Percentiles rank a stretch among this genome's conserved stretches.
phyloP scores from a whole-genome alignment of 2,888 invertebrate species.

The Sphinx pinastri region DNA sequence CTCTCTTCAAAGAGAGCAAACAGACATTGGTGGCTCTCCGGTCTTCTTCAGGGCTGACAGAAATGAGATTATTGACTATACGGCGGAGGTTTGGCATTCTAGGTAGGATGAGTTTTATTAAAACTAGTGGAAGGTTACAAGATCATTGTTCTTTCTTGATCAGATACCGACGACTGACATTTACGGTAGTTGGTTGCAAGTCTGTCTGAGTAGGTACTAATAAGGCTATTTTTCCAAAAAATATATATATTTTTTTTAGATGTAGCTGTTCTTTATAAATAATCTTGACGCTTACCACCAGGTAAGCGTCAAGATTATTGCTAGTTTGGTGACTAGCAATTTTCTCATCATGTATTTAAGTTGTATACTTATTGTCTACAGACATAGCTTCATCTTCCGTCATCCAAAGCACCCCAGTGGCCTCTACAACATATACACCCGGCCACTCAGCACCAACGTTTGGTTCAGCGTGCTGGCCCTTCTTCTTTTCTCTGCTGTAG shows the following conservation, averaged over 20 bases:
- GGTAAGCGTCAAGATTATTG: no score
- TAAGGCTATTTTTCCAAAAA: no score
- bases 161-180: neutral
- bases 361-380: conserved; percentile 49
- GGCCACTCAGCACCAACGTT: conserved; percentile 84
- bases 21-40: conserved; percentile 88
- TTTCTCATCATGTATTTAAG: no score
- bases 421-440: conserved; percentile 85
- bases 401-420: conserved; percentile 85
- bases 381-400: conserved; percentile 87
- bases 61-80: conserved; percentile 82
- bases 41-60: conserved; percentile 86
- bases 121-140: neutral
- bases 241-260: no score
- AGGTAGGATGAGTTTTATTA: conserved; percentile 65
- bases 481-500: conserved; percentile 50
- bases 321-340: no score
- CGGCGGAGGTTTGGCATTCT: conserved; percentile 85
- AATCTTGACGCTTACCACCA: no score
- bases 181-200: no score
- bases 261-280: no score
- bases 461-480: conserved; percentile 81
- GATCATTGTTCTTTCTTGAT: neutral
- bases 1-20: conserved; percentile 78
- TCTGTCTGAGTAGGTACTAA: no score